A percentile compares a stretch with the other conserved stretches of the same genome.
phyloP scores from a whole-genome alignment of 2,888 invertebrate genomes.

The Lithophane ornitopus region DNA sequence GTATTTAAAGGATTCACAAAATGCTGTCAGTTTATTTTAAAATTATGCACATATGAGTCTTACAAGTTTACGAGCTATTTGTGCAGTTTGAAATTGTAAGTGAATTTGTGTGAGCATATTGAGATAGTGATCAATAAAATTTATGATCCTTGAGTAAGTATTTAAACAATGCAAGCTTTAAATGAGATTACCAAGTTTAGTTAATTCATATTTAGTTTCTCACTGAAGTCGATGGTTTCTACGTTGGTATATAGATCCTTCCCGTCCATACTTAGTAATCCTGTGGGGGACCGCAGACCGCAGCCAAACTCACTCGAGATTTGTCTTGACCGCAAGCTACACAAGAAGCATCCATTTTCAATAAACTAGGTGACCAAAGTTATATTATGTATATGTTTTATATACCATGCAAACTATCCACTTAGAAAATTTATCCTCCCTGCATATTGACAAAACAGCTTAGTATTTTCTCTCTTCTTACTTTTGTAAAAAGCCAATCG shows the following conservation, averaged over 20 bases:
- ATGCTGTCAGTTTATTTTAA: slow-evolving; percentile 32
- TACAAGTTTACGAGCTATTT: slow-evolving; percentile 13
- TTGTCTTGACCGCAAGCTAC: background rate
- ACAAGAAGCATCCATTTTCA: background rate
- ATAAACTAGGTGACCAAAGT: background rate
- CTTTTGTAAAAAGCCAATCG: slow-evolving; percentile 24
- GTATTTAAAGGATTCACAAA: slow-evolving; percentile 45
- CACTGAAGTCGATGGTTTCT: background rate
- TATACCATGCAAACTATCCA: background rate
- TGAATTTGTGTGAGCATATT: slow-evolving; percentile 23
- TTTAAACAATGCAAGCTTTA: background rate
- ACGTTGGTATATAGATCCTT: background rate
- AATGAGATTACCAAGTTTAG: slow-evolving; percentile 6
- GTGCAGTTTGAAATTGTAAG: slow-evolving; percentile 11
- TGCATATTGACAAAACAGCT: background rate
- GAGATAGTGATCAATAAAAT: background rate
- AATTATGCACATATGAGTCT: slow-evolving; percentile 33
- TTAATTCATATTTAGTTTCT: background rate
- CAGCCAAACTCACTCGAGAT: background rate
- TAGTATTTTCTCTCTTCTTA: background rate
- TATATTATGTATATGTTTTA: background rate
- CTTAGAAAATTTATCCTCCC: background rate
- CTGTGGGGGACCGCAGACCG: background rate
- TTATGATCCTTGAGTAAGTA: background rate
- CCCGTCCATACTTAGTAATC: background rate